phyloP scores from a whole-genome alignment of 1,140 invertebrate species.

The Euwallacea similis region DNA sequence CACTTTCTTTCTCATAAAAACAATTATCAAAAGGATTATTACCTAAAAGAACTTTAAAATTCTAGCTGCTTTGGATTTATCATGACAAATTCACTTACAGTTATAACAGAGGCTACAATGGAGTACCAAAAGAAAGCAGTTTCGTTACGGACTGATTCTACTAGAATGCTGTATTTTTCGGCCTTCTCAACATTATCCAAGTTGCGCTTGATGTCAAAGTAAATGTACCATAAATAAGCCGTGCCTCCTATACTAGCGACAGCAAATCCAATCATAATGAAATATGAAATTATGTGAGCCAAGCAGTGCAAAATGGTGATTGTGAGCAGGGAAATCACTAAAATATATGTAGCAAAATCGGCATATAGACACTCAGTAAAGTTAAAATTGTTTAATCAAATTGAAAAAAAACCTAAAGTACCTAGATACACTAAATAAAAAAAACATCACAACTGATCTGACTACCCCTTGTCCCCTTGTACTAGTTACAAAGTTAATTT shows the following conservation, averaged over 20 bases:
- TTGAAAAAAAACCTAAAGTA: background rate
- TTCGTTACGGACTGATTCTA: conserved; percentile 82
- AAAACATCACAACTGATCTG: no score
- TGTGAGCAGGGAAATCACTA: conserved; percentile 80
- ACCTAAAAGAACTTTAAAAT: conserved; percentile 61
- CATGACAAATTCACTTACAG: conserved; percentile 61
- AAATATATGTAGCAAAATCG: conserved; percentile 47
- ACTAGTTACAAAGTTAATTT: background rate
- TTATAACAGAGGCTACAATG: conserved; percentile 85
- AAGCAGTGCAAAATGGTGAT: conserved; percentile 83
- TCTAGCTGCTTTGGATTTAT: background rate
- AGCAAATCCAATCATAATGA: conserved; percentile 79
- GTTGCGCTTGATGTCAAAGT: conserved; percentile 72
- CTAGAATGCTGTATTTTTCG: conserved; percentile 55
- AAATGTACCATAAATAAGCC: conserved; percentile 85
- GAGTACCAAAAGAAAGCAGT: conserved; percentile 80
- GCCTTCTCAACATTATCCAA: conserved; percentile 60
- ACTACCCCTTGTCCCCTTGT: no score
- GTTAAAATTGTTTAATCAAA: background rate
- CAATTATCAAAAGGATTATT: conserved; percentile 76
- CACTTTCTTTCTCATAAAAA: conserved; percentile 78
- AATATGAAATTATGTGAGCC: conserved; percentile 80
- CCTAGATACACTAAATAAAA: background rate
- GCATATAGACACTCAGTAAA: background rate
- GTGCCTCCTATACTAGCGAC: conserved; percentile 77